Conservation (phyloP, 2,797 vertebrate genomes). For the Sebastes hubbsi region DNA sequence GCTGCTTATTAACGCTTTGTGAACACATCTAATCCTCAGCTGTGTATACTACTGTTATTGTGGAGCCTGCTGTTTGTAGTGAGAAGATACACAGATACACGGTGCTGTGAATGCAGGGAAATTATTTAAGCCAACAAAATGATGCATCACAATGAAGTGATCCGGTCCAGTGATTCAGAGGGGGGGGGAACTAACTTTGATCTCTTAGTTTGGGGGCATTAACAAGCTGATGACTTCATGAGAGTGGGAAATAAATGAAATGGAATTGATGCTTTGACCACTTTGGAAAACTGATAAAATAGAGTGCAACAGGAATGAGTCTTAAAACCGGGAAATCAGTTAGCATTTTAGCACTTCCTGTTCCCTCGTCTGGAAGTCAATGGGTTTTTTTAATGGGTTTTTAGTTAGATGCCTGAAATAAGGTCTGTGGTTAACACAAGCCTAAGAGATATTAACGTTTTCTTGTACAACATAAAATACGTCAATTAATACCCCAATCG, state of each 20-base stretch:
- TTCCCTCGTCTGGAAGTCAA: too few species aligned
- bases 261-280: neutral
- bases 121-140: slow-evolving; percentile 25
- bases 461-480: too few species aligned
- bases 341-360: too few species aligned
- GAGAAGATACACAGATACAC: slow-evolving; percentile 52
- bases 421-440: too few species aligned
- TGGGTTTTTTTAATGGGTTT: accelerated
- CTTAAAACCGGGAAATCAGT: too few species aligned
- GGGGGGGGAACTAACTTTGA: slow-evolving; percentile 22
- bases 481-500: too few species aligned
- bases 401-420: too few species aligned
- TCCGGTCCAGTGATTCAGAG: slow-evolving; percentile 16
- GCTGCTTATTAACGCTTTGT: slow-evolving; percentile 76
- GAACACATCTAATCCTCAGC: slow-evolving; percentile 72
- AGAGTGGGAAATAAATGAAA: slow-evolving; percentile 24
- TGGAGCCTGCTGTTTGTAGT: slow-evolving; percentile 59
- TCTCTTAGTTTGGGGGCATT: neutral
- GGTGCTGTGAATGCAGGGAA: slow-evolving; percentile 17
- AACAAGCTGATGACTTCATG: slow-evolving; percentile 37
- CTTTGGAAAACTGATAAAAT: neutral
- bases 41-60: slow-evolving; percentile 66
- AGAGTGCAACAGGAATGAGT: neutral
- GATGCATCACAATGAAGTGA: slow-evolving; percentile 24
- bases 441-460: too few species aligned